These are phyloP conservation scores for Oenanthe melanoleuca DNA, from an alignment of 2,113 vertebrate genomes.

Conservation along the genomic window DNA sequence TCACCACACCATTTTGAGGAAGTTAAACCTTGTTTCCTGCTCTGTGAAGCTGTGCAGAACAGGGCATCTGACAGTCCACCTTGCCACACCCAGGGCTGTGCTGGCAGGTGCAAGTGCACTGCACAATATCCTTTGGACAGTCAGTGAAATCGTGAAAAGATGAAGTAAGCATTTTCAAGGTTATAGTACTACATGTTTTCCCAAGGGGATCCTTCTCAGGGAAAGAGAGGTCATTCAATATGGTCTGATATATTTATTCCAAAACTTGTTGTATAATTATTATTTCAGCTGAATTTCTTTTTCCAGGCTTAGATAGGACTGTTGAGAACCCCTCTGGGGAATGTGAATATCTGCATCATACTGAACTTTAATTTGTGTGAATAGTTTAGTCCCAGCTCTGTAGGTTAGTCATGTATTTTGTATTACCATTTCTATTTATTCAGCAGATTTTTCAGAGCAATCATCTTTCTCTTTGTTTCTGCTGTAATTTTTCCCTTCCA, in stretches of 20 bases:
- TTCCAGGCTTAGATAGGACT: neutral
- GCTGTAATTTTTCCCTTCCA: neutral
- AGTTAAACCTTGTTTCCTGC: neutral
- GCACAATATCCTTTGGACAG: neutral
- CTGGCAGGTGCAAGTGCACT: neutral
- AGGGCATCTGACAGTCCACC: neutral
- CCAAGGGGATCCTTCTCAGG: neutral
- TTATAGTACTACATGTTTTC: neutral
- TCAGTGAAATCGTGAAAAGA: neutral
- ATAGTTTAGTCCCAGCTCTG: neutral
- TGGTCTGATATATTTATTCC: neutral
- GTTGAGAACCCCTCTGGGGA: neutral
- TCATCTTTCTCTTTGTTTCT: neutral
- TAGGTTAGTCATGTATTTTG: neutral
- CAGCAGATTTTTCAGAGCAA: neutral
- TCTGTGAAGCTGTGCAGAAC: neutral
- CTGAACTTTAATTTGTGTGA: neutral
- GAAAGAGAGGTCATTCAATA: neutral
- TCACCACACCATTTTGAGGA: neutral
- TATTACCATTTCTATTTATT: neutral
- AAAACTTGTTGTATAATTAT: neutral
- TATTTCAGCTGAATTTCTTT: conserved; percentile 10
- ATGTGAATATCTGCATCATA: neutral
- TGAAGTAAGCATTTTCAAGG: neutral
- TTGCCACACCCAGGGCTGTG: neutral